These are phyloP conservation scores for Trissoscelio sp. DNA, from an alignment of 2,888 invertebrate genomes.

Conservation along the genomic window DNA sequence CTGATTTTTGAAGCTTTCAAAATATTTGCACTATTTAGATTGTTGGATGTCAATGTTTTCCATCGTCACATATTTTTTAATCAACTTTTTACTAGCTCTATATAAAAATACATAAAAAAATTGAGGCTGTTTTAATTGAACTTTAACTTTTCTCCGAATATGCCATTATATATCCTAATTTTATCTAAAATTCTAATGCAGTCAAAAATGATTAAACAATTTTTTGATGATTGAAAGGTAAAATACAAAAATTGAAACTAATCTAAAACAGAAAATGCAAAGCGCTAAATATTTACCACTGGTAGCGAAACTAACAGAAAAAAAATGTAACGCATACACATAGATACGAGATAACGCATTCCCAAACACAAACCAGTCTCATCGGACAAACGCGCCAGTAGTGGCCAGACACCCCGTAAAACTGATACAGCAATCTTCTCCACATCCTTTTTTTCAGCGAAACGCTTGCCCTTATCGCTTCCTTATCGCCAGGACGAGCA, in stretches of 20 bases:
- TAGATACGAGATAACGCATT: conserved; percentile 31
- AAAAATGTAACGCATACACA: conserved; percentile 20
- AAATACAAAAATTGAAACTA: background rate
- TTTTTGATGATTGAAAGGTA: too few species aligned
- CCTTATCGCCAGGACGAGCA: conserved; percentile 50
- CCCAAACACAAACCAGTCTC: conserved; percentile 42
- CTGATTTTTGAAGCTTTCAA: too few species aligned
- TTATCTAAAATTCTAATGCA: too few species aligned
- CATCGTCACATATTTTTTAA: too few species aligned
- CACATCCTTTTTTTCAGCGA: conserved; percentile 41
- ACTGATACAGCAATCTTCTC: conserved; percentile 56
- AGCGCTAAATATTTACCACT: background rate
- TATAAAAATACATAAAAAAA: too few species aligned
- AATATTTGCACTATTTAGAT: too few species aligned
- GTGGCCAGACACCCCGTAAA: conserved; percentile 42
- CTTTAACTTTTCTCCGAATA: too few species aligned
- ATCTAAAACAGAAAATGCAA: background rate
- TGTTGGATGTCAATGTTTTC: background rate
- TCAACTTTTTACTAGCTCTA: too few species aligned
- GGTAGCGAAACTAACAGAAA: conserved; percentile 8
- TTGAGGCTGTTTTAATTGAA: too few species aligned
- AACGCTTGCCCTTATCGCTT: conserved; percentile 37
- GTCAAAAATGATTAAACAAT: too few species aligned
- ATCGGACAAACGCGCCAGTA: conserved; percentile 43
- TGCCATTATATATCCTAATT: too few species aligned